Base-by-base conservation (phyloP, 2,888 invertebrate genomes). In the Meiosimyza decipiens region DNA sequence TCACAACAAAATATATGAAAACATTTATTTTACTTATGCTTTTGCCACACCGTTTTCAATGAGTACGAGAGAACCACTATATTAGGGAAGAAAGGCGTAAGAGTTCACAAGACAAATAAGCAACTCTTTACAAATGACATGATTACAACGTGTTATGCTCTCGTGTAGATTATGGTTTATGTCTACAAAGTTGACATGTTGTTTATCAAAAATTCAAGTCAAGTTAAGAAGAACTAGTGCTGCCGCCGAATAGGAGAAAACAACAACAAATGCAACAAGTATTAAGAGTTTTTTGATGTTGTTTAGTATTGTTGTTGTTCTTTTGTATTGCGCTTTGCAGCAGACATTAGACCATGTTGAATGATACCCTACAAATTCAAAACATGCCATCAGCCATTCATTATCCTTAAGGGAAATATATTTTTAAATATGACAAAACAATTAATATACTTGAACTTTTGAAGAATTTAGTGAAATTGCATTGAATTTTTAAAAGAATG, bases 151-250 rank as follows among this genome's bases (percentile, higher is more conserved):
- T 65, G 65, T 71, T 52, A 55, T 65, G 51, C 71, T 64, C 57
- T 59, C 49, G 78, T 80, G 79, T 82, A 83, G 86, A 83, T 84
- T 85, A 86, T 85, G 86, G 84, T 83, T 84, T 81, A 81, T 83
- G 85, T 86, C 85, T 83, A 77, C 79, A 78, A 79, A 82, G 81
- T 80, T 85, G 86, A 86, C 86, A 84, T 82, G 85, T 83, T 85
- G 84, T 86, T 85, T 84, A 83, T 85, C 84, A 85, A 54, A 54
- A 50, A 60, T 33, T n/a, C 52, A 52, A 68, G 6, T 16, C 40
- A 40, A 40, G 40, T 9, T 13, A 57, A 40, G 6, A 69, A 28
- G n/a, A 28, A 6, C 28, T 16, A 50, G 63, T 18, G 28, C 64
- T 64, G 15, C 7, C 50, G 33, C 16, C 28, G 12, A 49, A 22